Evolutionary conservation across 2,113 vertebrate species (phyloP).

Genomic region (Salvator merianae): DNA sequence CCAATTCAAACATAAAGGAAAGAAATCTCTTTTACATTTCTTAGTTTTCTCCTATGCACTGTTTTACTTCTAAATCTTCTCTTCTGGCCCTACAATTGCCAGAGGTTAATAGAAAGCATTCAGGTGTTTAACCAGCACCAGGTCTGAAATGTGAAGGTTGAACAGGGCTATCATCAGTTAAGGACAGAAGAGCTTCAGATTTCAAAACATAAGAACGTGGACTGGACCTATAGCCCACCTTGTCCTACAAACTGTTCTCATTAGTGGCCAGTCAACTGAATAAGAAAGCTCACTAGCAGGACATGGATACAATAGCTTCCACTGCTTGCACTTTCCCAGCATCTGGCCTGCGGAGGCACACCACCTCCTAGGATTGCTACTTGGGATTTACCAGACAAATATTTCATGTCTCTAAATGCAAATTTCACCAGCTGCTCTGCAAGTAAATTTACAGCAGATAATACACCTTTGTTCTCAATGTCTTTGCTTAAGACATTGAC

Average conservation of each 20-base stretch:
- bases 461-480: neutral
- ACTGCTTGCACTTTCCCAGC: too few species aligned
- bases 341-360: too few species aligned
- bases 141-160: neutral
- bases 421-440: constrained; percentile 25
- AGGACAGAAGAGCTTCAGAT: too few species aligned
- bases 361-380: neutral
- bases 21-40: neutral
- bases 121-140: neutral
- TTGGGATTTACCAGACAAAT: fast-evolving
- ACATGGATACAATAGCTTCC: too few species aligned
- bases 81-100: neutral
- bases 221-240: too few species aligned
- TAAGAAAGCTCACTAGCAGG: too few species aligned
- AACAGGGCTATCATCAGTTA: neutral
- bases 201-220: too few species aligned
- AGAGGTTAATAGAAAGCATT: neutral
- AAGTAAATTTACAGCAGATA: neutral
- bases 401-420: neutral
- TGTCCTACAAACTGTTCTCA: too few species aligned
- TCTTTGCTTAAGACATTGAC: too few species aligned
- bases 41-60: neutral
- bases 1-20: fast-evolving
- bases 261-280: too few species aligned
- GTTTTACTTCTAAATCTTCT: neutral